Percentiles rank a stretch among this genome's conserved stretches.
These are phyloP conservation scores for Panagrolaimus sp. DNA, from an alignment of 1,140 invertebrate species.

Conservation along the genomic window DNA sequence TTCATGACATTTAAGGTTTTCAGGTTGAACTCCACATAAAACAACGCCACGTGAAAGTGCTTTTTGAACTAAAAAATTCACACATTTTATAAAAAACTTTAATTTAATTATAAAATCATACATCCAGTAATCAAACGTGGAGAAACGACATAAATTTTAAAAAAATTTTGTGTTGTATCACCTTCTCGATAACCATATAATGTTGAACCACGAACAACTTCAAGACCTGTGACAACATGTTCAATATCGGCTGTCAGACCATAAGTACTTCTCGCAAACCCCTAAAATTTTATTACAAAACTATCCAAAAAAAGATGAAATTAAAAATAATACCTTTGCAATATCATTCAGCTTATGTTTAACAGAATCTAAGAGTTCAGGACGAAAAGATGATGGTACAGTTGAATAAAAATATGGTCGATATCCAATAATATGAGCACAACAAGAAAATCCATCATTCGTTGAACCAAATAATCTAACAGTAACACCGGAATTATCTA, in stretches of 20 bases:
- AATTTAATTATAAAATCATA: slow-evolving; percentile 12
- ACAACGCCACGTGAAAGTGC: slow-evolving; percentile 24
- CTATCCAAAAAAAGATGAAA: slow-evolving; percentile 10
- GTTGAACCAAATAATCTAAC: slow-evolving; percentile 93
- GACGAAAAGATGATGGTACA: slow-evolving; percentile 64
- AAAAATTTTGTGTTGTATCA: slow-evolving; percentile 18
- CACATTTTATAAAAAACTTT: slow-evolving; percentile 11
- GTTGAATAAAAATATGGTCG: slow-evolving; percentile 88
- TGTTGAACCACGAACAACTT: slow-evolving; percentile 43
- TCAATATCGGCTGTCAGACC: slow-evolving; percentile 19
- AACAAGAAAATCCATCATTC: slow-evolving; percentile 81
- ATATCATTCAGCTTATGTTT: slow-evolving; percentile 34
- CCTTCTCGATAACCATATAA: slow-evolving; percentile 39
- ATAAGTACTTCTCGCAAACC: not conserved
- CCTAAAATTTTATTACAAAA: not conserved
- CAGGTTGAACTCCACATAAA: not conserved
- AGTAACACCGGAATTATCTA: slow-evolving; percentile 26
- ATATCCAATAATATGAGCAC: slow-evolving; percentile 94
- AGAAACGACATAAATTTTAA: slow-evolving; percentile 34
- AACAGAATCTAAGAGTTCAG: slow-evolving; percentile 37
- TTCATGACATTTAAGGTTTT: slow-evolving; percentile 70
- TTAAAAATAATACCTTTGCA: slow-evolving; percentile 25
- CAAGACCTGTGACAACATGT: slow-evolving; percentile 40
- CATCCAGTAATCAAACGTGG: slow-evolving; percentile 29
- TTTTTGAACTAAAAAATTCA: slow-evolving; percentile 18